Conservation (phyloP, 64 coral and sea anemone genomes). For the Actinia equina region DNA sequence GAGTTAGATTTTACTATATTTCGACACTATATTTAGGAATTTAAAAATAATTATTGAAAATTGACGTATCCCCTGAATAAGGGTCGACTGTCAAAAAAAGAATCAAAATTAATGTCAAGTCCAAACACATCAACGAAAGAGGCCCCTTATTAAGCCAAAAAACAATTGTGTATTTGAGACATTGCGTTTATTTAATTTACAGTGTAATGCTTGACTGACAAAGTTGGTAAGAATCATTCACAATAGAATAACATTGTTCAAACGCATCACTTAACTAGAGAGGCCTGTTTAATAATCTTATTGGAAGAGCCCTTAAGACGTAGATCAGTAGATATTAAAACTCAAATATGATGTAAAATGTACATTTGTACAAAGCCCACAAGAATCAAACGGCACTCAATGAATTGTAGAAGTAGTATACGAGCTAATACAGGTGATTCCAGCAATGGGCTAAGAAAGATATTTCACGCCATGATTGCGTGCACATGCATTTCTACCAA, state of each 20-base stretch:
- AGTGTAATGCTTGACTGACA: neutral
- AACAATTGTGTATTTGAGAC: too few species aligned
- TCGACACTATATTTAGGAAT: too few species aligned
- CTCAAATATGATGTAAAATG: neutral
- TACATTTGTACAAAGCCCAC: neutral
- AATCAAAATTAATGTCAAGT: too few species aligned
- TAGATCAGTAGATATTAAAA: neutral
- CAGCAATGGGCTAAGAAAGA: neutral
- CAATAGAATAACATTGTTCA: neutral
- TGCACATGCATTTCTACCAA: neutral
- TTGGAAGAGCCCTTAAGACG: neutral
- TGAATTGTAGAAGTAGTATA: neutral
- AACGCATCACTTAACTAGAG: neutral
- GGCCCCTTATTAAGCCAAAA: too few species aligned
- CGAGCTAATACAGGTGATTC: neutral
- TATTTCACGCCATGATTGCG: neutral
- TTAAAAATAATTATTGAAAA: too few species aligned
- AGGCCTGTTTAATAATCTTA: neutral
- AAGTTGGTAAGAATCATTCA: neutral
- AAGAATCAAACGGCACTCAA: neutral
- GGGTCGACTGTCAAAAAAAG: too few species aligned
- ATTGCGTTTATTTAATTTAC: too few species aligned
- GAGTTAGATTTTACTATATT: too few species aligned
- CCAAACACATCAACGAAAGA: too few species aligned
- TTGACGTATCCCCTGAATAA: too few species aligned